Evolutionary conservation across 2,888 invertebrate species (phyloP), one percentile per base, ranked within the genome.

Genomic region (Brachyptera risi): DNA sequence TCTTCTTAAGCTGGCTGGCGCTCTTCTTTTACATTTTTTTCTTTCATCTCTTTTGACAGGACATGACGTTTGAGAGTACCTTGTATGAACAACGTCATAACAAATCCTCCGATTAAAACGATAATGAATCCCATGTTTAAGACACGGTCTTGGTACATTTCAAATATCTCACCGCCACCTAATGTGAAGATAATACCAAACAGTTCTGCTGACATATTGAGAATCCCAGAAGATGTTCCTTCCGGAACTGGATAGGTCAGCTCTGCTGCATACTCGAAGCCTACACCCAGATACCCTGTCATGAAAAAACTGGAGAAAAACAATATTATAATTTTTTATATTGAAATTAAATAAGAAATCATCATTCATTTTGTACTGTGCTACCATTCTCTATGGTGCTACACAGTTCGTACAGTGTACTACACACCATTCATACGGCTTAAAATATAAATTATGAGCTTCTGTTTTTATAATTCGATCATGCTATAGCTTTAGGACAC

Each of bases 281-380:
- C 98, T 15, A 99, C 92, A 0, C 98, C 96, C 58, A 99, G 77
- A 71, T 97, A 95, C n/a, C 98, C 98, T n/a, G 96, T 96, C 97
- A 99, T 98, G 78, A 97, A 98, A 79, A 98, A 98, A 66, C 97
- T 96, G 76, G 3, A 79, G n/a, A n/a, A n/a, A n/a, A n/a, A n/a
- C n/a, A n/a, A n/a, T n/a, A n/a, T n/a, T n/a, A n/a, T n/a, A n/a
- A n/a, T n/a, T n/a, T n/a, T n/a, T n/a, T n/a, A n/a, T n/a, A n/a
- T n/a, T n/a, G n/a, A n/a, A n/a, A n/a, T n/a, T n/a, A n/a, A n/a
- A n/a, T n/a, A n/a, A n/a, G n/a, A n/a, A n/a, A n/a, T n/a, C n/a
- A n/a, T n/a, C n/a, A n/a, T n/a, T n/a, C n/a, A n/a, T n/a, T n/a
- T n/a, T n/a, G n/a, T n/a, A n/a, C n/a, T n/a, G n/a, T n/a, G n/a